phyloP scores from a whole-genome alignment of 2,797 vertebrate genomes.

The Xiphorhynchus erythropygius region DNA sequence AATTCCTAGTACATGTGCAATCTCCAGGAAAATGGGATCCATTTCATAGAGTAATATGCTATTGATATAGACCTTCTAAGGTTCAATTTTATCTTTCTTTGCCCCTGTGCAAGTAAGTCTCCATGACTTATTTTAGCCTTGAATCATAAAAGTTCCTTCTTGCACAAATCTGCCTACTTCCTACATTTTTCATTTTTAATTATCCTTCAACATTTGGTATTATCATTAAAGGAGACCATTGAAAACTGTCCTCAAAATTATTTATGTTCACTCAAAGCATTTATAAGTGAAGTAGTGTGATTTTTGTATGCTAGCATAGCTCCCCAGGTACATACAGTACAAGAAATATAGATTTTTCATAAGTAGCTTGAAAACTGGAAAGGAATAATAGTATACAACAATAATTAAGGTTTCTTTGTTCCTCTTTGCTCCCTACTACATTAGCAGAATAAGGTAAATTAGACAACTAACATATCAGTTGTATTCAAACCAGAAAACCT shows the following conservation, averaged over 20 bases:
- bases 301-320: neutral
- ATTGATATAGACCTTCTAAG: neutral
- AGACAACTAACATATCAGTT: neutral
- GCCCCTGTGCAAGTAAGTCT: neutral
- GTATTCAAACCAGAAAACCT: neutral
- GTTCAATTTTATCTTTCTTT: neutral
- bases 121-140: neutral
- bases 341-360: neutral
- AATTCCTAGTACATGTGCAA: neutral
- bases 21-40: neutral
- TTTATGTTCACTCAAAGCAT: neutral
- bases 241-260: neutral
- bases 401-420: neutral
- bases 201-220: neutral
- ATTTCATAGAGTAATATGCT: neutral
- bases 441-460: neutral
- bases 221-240: neutral
- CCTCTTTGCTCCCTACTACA: neutral
- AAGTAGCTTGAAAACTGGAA: neutral
- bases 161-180: neutral
- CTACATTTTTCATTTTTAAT: neutral
- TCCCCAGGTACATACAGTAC: neutral
- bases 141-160: neutral
- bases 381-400: neutral
- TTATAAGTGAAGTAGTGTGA: neutral